Evolutionary conservation across 2,113 vertebrate genomes (phyloP), one percentile per base, ranked within the genome.

Genomic region (Embiotoca jacksoni): DNA sequence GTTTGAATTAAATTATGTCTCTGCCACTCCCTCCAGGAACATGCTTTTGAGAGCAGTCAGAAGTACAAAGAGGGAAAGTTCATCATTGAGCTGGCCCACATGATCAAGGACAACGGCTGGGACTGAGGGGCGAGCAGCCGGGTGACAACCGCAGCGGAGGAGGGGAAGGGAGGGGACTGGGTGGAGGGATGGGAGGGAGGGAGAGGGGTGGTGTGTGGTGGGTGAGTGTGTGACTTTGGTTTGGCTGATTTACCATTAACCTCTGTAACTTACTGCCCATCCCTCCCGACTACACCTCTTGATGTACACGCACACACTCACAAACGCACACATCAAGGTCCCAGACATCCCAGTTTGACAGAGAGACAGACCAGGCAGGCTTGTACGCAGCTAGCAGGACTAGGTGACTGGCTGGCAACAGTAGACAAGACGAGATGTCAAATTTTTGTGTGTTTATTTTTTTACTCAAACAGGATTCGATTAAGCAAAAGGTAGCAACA

Each of bases 61-160:
- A 99, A 99, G 93, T 99, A 99, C 93, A 99, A 99, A 95, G 98
- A 99, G 95, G 98, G 98, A 91, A 99, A 99, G 94, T 99, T 98
- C 96, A 99, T 99, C 96, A 99, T 99, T 90, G 98, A 99, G 93
- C 94, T 99, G 92, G 98, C 98, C 84, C 98, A 99, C 96, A 99
- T 99, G 98, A 99, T 99, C 95, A 99, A 99, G 94, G 98, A 99
- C 95, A 99, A 99, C 68, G 98, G 98, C 95, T 99, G 98, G 98
- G 98, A 99, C 93, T 99, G 96, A 99, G 73, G 0, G 57, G 65
- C 35, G 11, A 84, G 69, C 69, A 39, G 63, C 69, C 72, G 31
- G 67, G 77, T 81, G 78, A 81, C 47, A 33, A 80, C 70, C 37
- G 30, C 86, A 65, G 32, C 6, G 6, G 47, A 66, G 54, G 13